A percentile compares a stretch with the other conserved stretches of the same genome.
Conservation (phyloP, 2,113 vertebrate genomes). For the Phrynosoma platyrhinos region DNA sequence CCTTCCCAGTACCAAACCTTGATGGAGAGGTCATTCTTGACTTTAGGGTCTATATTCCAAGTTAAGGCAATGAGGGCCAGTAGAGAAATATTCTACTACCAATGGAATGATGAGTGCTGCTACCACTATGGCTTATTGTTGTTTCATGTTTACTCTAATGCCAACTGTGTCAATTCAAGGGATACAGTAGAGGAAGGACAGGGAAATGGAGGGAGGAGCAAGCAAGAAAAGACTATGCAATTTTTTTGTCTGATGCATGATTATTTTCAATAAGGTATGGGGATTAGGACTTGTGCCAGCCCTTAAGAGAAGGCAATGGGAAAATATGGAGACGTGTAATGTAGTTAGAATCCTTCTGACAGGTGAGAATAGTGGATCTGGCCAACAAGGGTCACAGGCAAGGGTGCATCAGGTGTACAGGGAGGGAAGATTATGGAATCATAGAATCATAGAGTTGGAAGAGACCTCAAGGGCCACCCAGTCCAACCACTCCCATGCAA, state of each 20-base stretch:
- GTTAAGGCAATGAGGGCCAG: not conserved
- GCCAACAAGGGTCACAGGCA: no score
- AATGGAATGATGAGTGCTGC: not conserved
- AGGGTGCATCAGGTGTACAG: no score
- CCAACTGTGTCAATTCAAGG: not conserved
- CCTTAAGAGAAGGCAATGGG: no score
- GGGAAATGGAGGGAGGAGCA: not conserved
- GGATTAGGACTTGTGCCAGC: not conserved
- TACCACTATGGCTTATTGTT: not conserved
- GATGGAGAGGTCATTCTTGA: not conserved
- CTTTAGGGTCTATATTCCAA: not conserved
- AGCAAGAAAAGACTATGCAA: not conserved
- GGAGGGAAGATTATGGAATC: no score
- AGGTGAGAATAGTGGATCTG: no score
- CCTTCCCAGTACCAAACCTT: not conserved
- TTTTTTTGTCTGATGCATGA: not conserved
- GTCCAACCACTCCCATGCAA: no score
- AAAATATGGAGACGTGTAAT: no score
- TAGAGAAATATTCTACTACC: no score
- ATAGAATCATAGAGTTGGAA: no score
- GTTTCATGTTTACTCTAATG: not conserved
- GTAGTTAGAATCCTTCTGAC: no score
- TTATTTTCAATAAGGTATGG: not conserved
- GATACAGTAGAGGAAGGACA: not conserved
- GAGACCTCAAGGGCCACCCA: no score